A percentile compares a stretch with the other conserved stretches of the same genome.
Conservation (phyloP, 2,113 vertebrate genomes). For the Ailurus styani region DNA sequence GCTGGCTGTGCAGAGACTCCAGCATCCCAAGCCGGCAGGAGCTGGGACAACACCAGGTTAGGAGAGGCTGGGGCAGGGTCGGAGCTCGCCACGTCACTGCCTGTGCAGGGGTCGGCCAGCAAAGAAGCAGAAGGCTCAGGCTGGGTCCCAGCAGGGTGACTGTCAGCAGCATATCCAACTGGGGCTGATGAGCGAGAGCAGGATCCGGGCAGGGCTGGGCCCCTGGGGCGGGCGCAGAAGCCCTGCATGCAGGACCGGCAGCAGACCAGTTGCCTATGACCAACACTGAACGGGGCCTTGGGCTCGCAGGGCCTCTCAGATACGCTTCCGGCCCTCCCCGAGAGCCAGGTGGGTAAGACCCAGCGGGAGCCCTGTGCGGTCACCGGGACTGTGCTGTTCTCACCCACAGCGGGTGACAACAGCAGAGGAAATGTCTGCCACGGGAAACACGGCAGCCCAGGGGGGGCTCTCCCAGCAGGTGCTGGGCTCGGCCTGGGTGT, state of each 20-base stretch:
- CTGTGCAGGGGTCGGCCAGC: neutral
- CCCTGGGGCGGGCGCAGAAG: neutral
- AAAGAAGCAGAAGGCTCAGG: neutral
- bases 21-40: neutral
- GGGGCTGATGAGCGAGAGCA: neutral
- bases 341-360: neutral
- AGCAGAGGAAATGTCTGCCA: rapidly evolving
- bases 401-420: neutral
- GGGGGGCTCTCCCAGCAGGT: neutral
- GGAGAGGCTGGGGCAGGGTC: neutral
- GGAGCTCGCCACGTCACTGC: too few species aligned
- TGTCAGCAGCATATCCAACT: too few species aligned
- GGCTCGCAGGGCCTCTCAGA: neutral
- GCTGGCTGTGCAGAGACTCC: too few species aligned
- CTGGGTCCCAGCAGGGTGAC: rapidly evolving
- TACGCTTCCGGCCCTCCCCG: rapidly evolving
- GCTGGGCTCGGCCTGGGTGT: neutral
- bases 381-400: rapidly evolving
- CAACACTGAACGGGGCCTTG: neutral
- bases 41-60: rapidly evolving
- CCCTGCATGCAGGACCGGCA: too few species aligned
- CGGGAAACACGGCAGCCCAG: neutral
- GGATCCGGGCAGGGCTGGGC: neutral
- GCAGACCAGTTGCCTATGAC: neutral
- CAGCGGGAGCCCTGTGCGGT: rapidly evolving